Evolutionary conservation across 2,888 invertebrate species (phyloP), one percentile per base, ranked within the genome.

Genomic region (Ormia ochracea): DNA sequence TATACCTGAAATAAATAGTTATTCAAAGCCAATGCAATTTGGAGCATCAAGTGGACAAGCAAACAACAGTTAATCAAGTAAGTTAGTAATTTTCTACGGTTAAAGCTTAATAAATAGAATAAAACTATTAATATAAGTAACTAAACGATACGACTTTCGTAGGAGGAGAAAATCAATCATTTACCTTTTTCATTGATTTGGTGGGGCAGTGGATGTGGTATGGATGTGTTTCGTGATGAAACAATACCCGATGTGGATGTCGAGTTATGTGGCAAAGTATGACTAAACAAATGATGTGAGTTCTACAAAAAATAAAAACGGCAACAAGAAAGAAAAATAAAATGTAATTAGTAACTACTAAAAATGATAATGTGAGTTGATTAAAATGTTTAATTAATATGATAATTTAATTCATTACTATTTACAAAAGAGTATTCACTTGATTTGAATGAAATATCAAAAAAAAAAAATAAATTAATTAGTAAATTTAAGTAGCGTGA

Each of bases 161-260:
- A 41, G n/a, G n/a, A 17, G 3, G 6, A 54, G n/a, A n/a, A 23
- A 28, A 0, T n/a, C 7, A 19, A 45, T 4, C 48, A 43, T 66
- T 80, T 75, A 77, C 81, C 81, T 78, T 87, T 87, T 28, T 87
- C 86, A 82, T 84, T 83, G 73, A 89, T 85, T 82, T 89, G 87
- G 83, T 90, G 89, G 78, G 87, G 90, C 83, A 87, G 86, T 86
- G 88, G 92, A 88, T 90, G 91, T 83, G 90, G 88, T 83, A 90
- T 88, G 81, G 90, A 88, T 72, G 89, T 88, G 83, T 90, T 90
- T 70, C 90, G 83, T 31, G 90, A 84, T 74, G 89, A 86, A 78
- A 90, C 84, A 70, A 87, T 84, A 69, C 82, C 83, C 21, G 81
- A 68, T 63, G 77, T 63, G 56, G 70, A 56, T 61, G 83, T 83